phyloP scores from a whole-genome alignment of 2,797 vertebrate species.

The Lepus oiostolus region DNA sequence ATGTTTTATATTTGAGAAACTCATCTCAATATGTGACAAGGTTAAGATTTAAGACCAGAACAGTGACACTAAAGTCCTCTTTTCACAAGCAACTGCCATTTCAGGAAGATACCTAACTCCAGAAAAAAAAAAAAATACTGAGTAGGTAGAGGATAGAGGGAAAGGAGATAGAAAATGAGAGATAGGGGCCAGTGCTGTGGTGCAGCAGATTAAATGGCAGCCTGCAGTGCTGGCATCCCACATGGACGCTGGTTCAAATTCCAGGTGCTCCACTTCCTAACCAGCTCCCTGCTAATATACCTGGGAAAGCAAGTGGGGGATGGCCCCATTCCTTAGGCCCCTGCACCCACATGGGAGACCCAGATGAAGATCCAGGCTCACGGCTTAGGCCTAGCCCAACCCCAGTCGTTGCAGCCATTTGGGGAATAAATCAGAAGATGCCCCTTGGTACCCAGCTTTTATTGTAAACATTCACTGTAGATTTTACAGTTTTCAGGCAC shows the following conservation, averaged over 20 bases:
- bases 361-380: too few relatives aligned
- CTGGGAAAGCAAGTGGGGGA: too few relatives aligned
- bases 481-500: constrained; percentile 48
- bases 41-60: neutral
- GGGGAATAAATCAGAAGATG: neutral
- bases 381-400: too few relatives aligned
- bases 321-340: too few relatives aligned
- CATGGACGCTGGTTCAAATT: too few relatives aligned
- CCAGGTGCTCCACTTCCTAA: too few relatives aligned
- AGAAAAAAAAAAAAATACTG: neutral
- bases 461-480: constrained; percentile 44
- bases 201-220: too few relatives aligned
- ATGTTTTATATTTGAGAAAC: neutral
- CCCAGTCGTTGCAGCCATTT: too few relatives aligned
- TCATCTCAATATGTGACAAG: neutral
- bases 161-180: neutral
- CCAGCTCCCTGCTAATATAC: too few relatives aligned
- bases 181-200: too few relatives aligned
- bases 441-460: neutral
- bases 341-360: too few relatives aligned
- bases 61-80: neutral
- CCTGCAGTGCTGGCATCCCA: too few relatives aligned
- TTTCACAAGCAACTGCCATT: neutral
- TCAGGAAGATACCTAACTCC: neutral
- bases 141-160: neutral